A percentile compares a stretch with the other conserved stretches of the same genome.
Evolutionary conservation across 1,140 invertebrate genomes (phyloP).

Genomic region (Panulirus ornatus): DNA sequence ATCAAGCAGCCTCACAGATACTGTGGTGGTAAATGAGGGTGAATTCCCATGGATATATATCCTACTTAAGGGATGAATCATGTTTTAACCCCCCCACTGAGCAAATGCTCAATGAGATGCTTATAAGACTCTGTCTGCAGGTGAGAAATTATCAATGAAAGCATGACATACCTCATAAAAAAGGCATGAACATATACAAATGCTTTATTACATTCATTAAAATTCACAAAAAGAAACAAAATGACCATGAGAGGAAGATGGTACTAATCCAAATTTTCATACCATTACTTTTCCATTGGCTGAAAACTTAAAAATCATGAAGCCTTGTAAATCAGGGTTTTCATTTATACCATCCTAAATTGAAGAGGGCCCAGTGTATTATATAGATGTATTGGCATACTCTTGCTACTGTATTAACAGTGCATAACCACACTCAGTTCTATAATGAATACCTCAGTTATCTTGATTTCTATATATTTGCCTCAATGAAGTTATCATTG

Average conservation of each 20-base stretch:
- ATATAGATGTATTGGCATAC: conserved; percentile 40
- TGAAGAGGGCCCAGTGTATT: conserved; percentile 62
- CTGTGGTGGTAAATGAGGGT: too few species aligned
- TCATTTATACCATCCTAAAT: neutral
- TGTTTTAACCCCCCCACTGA: too few species aligned
- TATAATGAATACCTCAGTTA: conserved; percentile 6
- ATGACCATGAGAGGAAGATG: neutral
- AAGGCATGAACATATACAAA: neutral
- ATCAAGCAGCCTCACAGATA: too few species aligned
- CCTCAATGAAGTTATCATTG: too few species aligned
- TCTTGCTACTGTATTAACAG: conserved; percentile 48
- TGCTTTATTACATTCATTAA: neutral
- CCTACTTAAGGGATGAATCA: too few species aligned
- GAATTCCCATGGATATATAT: too few species aligned
- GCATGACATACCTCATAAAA: neutral
- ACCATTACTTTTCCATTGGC: too few species aligned
- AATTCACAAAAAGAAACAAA: neutral
- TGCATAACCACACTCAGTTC: conserved; percentile 40
- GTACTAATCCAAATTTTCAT: neutral
- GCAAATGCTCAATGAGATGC: neutral
- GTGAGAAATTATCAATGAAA: neutral
- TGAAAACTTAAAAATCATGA: too few species aligned
- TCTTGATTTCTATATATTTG: neutral
- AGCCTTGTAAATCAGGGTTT: neutral
- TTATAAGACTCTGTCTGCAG: too few species aligned